Evolutionary conservation across 2,797 vertebrate species (phyloP).

Genomic region (Pantherophis alleghaniensis): DNA sequence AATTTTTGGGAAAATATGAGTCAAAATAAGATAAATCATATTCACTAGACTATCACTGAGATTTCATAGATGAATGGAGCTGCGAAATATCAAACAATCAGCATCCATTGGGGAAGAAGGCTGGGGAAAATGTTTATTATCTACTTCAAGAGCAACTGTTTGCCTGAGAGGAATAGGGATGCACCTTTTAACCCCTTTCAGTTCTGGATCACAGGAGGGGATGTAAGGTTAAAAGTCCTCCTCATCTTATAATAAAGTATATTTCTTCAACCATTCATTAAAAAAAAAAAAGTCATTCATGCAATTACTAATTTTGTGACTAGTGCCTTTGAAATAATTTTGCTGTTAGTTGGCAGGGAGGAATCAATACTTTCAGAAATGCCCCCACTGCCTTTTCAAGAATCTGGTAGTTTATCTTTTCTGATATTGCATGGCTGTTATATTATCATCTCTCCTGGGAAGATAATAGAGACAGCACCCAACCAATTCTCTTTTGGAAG

Average conservation of each 20-base stretch:
- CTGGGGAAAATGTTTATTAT: background rate
- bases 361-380: background rate
- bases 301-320: background rate
- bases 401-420: background rate
- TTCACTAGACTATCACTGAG: slow-evolving; percentile 38
- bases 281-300: background rate
- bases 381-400: background rate
- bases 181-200: background rate
- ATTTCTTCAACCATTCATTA: background rate
- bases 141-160: background rate
- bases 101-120: background rate
- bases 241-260: background rate
- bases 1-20: slow-evolving; percentile 53
- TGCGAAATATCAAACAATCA: slow-evolving; percentile 43
- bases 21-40: slow-evolving; percentile 63
- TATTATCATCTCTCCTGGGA: background rate
- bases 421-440: background rate
- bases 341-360: background rate
- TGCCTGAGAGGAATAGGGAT: background rate
- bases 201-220: background rate
- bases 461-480: background rate
- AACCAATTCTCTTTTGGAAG: background rate
- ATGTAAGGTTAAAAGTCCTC: background rate
- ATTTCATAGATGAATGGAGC: slow-evolving; percentile 49
- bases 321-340: background rate